Percentiles rank a stretch among this genome's conserved stretches.
Evolutionary conservation across 35 echinoderm and acorn worm genomes (phyloP).

Genomic region (Chiridota heheva): DNA sequence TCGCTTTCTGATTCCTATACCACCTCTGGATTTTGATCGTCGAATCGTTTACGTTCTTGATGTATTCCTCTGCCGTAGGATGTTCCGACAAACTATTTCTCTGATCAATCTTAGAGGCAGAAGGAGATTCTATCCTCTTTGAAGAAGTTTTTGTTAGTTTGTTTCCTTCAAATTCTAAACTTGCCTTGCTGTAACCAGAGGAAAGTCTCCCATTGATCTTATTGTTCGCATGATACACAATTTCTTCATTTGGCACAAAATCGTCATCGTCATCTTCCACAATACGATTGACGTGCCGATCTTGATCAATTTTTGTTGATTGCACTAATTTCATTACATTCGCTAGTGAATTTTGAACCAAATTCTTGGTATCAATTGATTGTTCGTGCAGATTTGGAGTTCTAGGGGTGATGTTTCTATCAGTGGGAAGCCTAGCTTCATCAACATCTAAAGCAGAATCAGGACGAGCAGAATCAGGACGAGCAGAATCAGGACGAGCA

Average conservation of each 20-base stretch:
- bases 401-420: constrained; percentile 32
- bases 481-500: constrained; percentile 74
- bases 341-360: constrained; percentile 11
- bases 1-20: constrained; percentile 35
- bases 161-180: not conserved
- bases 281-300: too few relatives aligned
- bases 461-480: constrained; percentile 33
- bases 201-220: constrained; percentile 2
- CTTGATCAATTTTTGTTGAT: too few relatives aligned
- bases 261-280: constrained; percentile 10
- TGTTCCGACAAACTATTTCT: constrained; percentile 25
- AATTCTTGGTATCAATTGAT: constrained; percentile 30
- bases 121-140: too few relatives aligned
- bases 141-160: not conserved
- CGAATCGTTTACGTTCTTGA: constrained; percentile 73
- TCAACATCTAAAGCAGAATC: constrained; percentile 13
- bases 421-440: constrained; percentile 7
- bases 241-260: constrained; percentile 38
- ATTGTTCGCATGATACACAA: constrained; percentile 1
- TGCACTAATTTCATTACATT: constrained; percentile 39
- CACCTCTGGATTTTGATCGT: constrained; percentile 84
- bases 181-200: not conserved
- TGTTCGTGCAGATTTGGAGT: constrained; percentile 13
- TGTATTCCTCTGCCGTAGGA: constrained; percentile 86
- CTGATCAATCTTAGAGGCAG: too few relatives aligned